A percentile compares a stretch with the other conserved stretches of the same genome.
Conservation (phyloP, 1,140 invertebrate genomes). For the Vollenhovia emeryi region DNA sequence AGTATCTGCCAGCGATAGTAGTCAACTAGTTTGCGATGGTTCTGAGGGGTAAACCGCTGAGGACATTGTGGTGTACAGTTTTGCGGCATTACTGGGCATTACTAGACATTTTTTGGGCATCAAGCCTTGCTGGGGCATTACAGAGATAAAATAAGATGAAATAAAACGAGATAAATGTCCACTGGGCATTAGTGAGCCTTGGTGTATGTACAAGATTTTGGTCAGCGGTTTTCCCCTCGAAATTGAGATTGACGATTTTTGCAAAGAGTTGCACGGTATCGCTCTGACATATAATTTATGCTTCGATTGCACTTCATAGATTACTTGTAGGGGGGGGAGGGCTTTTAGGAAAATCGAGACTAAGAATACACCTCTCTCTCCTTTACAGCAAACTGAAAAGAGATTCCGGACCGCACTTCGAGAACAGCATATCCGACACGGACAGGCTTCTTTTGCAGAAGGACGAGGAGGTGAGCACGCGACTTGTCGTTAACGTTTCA, state of each 20-base stretch:
- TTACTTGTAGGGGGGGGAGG: background rate
- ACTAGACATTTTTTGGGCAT: too few relatives aligned
- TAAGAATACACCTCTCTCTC: background rate
- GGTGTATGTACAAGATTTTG: too few relatives aligned
- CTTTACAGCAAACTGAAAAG: slow-evolving; percentile 92
- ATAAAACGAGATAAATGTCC: too few relatives aligned
- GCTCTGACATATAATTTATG: too few relatives aligned
- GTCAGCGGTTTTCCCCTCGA: too few relatives aligned
- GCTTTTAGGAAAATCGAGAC: background rate
- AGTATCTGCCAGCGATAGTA: background rate
- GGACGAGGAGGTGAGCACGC: slow-evolving; percentile 92
- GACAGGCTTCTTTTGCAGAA: slow-evolving; percentile 95
- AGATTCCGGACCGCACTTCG: slow-evolving; percentile 90
- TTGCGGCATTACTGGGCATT: too few relatives aligned
- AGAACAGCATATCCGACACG: slow-evolving; percentile 93
- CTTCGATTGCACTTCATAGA: background rate
- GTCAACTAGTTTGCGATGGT: background rate
- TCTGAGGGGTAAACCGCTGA: too few relatives aligned
- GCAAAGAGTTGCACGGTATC: slow-evolving; percentile 4
- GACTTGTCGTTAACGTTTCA: background rate
- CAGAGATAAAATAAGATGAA: too few relatives aligned
- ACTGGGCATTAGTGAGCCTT: too few relatives aligned
- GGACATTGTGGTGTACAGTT: too few relatives aligned
- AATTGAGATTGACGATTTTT: background rate
- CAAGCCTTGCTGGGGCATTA: too few relatives aligned